Evolutionary conservation across 2,113 vertebrate species (phyloP).

Genomic region (Cryptotis parvus): DNA sequence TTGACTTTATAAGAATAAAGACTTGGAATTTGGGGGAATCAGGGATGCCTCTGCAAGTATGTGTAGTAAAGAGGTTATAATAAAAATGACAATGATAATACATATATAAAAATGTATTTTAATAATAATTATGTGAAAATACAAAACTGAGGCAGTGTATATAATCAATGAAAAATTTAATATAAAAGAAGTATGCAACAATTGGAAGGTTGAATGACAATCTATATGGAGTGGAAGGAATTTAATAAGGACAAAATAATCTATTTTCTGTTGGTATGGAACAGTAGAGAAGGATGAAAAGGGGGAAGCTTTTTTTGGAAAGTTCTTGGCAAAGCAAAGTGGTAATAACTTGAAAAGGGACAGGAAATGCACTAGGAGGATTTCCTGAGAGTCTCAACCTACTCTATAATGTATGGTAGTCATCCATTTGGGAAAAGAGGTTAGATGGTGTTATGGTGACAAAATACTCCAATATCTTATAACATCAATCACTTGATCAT

Average conservation of each 20-base stretch:
- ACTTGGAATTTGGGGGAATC: too few species aligned
- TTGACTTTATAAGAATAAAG: too few species aligned
- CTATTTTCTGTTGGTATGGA: background rate
- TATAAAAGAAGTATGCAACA: too few species aligned
- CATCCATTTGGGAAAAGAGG: background rate
- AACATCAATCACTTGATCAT: background rate
- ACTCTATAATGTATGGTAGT: background rate
- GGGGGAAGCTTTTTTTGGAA: background rate
- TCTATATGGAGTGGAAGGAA: too few species aligned
- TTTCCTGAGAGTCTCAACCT: background rate
- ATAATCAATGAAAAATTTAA: too few species aligned
- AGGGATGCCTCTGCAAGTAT: too few species aligned
- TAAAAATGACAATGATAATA: too few species aligned
- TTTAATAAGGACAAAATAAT: background rate
- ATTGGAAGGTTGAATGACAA: too few species aligned
- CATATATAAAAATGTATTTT: too few species aligned
- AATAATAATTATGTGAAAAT: too few species aligned
- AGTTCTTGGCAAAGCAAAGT: background rate
- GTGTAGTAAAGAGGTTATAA: too few species aligned
- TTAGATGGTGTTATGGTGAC: background rate
- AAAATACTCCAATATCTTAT: background rate
- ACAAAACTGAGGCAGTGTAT: too few species aligned
- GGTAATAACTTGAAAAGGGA: fast-evolving
- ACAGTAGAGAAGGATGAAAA: background rate
- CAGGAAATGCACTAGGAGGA: background rate